Conservation (phyloP, 1,140 invertebrate species). For the Gonatopus flavifemur region DNA sequence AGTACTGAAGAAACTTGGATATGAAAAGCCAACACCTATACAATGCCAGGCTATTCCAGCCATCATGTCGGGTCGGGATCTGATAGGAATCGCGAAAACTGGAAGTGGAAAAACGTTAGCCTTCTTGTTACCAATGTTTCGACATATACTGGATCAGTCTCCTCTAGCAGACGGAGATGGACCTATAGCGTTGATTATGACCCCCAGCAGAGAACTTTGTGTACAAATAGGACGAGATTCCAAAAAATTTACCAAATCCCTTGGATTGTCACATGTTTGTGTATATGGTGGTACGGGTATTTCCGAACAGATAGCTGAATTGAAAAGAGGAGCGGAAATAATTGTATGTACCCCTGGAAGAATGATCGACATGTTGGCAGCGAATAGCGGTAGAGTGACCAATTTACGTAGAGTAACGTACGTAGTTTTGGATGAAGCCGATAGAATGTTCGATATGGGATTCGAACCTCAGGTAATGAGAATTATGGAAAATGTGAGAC, state of each 20-base stretch:
- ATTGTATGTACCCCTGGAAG: conserved; percentile 98
- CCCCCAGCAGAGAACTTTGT: conserved; percentile 96
- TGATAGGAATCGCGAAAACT: conserved; percentile 99
- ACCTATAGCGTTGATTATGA: conserved; percentile 96
- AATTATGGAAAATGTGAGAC: conserved; percentile 96
- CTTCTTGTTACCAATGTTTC: conserved; percentile 97
- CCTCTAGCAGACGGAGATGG: conserved; percentile 93
- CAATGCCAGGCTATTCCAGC: conserved; percentile 98
- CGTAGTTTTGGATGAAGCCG: conserved; percentile 97
- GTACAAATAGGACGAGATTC: conserved; percentile 99
- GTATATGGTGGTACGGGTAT: conserved; percentile 99
- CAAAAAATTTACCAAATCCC: conserved; percentile 90
- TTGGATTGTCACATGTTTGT: conserved; percentile 87
- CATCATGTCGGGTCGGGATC: conserved; percentile 96
- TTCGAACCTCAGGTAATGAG: conserved; percentile 99
- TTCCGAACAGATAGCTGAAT: conserved; percentile 95
- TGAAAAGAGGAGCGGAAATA: conserved; percentile 97
- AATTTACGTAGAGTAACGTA: conserved; percentile 95
- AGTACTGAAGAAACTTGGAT: conserved; percentile 87
- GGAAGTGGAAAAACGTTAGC: conserved; percentile 99
- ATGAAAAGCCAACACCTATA: conserved; percentile 98
- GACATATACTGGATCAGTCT: conserved; percentile 95
- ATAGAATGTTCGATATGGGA: conserved; percentile 99
- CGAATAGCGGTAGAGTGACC: conserved; percentile 95
- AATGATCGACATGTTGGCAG: conserved; percentile 99